These are phyloP conservation scores for Sarcophilus harrisii DNA, from an alignment of 2,797 vertebrate species.

Conservation along the genomic window DNA sequence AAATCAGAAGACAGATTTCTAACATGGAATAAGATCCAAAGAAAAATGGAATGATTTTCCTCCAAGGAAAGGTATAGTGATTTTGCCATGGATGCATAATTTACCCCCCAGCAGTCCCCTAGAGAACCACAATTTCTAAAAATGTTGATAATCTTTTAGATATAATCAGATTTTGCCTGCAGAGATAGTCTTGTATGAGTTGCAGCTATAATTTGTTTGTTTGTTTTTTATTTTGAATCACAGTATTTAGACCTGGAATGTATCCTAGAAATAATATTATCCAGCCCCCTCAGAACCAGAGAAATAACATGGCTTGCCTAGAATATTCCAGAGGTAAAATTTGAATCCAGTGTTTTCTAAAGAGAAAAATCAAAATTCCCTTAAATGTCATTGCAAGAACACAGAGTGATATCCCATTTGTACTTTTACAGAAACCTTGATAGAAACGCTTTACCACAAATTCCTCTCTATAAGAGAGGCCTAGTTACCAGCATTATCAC, in stretches of 20 bases:
- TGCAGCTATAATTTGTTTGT: not conserved
- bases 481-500: not conserved
- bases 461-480: not conserved
- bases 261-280: not conserved
- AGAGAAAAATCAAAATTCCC: not conserved
- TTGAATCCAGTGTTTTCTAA: not conserved
- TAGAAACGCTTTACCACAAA: not conserved
- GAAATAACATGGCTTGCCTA: not conserved
- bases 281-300: not conserved
- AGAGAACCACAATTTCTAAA: not conserved
- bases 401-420: not conserved
- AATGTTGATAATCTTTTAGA: not conserved
- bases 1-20: not conserved
- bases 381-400: not conserved
- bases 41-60: not conserved
- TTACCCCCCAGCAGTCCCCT: not conserved
- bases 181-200: not conserved
- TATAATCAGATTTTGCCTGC: not conserved
- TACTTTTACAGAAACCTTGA: not conserved
- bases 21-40: not conserved
- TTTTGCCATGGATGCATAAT: not conserved
- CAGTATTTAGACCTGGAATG: not conserved
- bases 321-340: not conserved
- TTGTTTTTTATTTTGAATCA: not conserved
- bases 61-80: not conserved